Conservation (phyloP, 1,140 invertebrate species). For the Drosophila nikananu region DNA sequence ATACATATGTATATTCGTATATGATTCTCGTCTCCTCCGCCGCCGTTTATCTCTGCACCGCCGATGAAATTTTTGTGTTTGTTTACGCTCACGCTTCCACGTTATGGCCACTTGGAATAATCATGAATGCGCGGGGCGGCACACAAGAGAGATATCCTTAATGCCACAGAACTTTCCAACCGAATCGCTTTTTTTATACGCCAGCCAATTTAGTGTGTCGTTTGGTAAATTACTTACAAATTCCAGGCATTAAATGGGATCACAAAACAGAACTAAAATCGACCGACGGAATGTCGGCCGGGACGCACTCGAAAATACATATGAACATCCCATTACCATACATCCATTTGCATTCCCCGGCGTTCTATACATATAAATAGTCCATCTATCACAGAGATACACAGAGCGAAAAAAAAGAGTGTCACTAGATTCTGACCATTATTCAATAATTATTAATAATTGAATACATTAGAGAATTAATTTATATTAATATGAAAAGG, state of each 20-base stretch:
- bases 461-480: no score
- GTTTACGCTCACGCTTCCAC: conserved; percentile 46
- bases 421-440: background rate
- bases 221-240: conserved; percentile 40
- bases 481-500: no score
- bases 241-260: conserved; percentile 51
- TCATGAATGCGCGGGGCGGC: conserved; percentile 11
- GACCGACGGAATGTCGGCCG: conserved; percentile 4
- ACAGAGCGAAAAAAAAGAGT: conserved; percentile 5
- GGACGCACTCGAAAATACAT: conserved; percentile 42
- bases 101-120: conserved; percentile 41
- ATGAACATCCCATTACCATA: conserved; percentile 17
- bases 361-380: conserved; percentile 18
- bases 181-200: conserved; percentile 29
- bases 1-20: conserved; percentile 10
- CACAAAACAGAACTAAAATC: conserved; percentile 26
- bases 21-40: conserved; percentile 14
- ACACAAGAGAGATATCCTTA: conserved; percentile 25
- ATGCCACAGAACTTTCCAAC: conserved; percentile 32
- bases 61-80: conserved; percentile 48
- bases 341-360: conserved; percentile 13
- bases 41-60: conserved; percentile 25
- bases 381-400: conserved; percentile 13
- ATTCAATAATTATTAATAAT: no score
- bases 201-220: conserved; percentile 28